Conservation (phyloP, 2,888 invertebrate species). For the Netelia melanura region DNA sequence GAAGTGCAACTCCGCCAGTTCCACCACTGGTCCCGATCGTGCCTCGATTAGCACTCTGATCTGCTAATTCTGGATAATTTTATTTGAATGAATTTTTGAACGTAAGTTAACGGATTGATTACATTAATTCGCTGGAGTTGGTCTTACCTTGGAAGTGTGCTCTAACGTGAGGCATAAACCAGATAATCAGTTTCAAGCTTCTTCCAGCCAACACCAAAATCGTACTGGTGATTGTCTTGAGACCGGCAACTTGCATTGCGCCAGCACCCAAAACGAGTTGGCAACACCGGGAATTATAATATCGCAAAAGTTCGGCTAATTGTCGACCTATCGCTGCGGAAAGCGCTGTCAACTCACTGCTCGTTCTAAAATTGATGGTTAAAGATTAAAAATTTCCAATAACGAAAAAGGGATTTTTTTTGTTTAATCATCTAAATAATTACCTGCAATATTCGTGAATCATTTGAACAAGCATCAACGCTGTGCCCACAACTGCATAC, state of each 20-base stretch:
- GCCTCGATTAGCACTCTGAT: constrained; percentile 79
- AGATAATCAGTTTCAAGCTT: constrained; percentile 92
- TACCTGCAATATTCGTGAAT: constrained; percentile 95
- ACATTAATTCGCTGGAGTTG: background rate
- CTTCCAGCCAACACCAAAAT: constrained; percentile 95
- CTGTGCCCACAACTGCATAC: constrained; percentile 92
- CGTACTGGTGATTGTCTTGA: constrained; percentile 97
- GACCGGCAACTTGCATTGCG: constrained; percentile 96
- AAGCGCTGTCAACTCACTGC: constrained; percentile 89
- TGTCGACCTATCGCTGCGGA: constrained; percentile 93
- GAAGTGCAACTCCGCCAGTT: constrained; percentile 81
- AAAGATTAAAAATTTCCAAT: background rate
- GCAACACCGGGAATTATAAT: constrained; percentile 95
- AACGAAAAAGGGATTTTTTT: background rate
- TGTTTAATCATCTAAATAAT: background rate
- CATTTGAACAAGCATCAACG: constrained; percentile 94
- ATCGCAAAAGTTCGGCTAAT: constrained; percentile 94
- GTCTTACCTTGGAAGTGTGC: constrained; percentile 88
- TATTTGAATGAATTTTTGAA: background rate
- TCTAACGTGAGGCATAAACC: constrained; percentile 91
- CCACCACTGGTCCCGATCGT: constrained; percentile 74
- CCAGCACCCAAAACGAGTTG: constrained; percentile 98
- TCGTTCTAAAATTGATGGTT: constrained; percentile 76
- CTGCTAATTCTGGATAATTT: constrained; percentile 76
- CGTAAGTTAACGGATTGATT: background rate